Conservation (phyloP, 2,113 vertebrate species). For the Aramus guarauna region DNA sequence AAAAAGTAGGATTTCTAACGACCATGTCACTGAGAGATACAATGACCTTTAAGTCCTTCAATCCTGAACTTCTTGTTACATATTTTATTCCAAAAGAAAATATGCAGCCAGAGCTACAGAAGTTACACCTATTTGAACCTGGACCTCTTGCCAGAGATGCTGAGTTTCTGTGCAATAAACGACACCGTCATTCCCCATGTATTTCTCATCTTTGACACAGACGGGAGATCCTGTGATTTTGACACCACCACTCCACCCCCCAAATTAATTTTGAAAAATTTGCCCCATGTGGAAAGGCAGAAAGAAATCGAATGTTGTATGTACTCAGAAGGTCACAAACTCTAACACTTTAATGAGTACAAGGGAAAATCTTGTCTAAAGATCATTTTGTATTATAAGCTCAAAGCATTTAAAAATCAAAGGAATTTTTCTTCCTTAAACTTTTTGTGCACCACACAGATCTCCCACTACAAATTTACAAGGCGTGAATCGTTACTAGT, state of each 20-base stretch:
- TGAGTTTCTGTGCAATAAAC: rapidly evolving
- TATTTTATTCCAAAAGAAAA: not conserved
- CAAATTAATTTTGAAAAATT: not conserved
- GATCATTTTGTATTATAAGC: not conserved
- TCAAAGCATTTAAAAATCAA: not conserved
- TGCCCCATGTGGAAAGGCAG: not conserved
- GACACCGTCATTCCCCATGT: rapidly evolving
- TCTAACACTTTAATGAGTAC: not conserved
- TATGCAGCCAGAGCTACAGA: not conserved
- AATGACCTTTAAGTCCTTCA: constrained; percentile 29
- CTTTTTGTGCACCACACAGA: not conserved
- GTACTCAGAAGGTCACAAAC: not conserved
- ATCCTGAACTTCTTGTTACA: not conserved
- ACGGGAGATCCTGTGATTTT: not conserved
- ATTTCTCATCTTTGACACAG: not conserved
- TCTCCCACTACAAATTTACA: not conserved
- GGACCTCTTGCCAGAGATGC: not conserved
- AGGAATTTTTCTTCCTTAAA: not conserved
- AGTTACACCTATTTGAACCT: not conserved
- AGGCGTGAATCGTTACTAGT: not conserved
- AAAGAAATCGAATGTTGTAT: not conserved
- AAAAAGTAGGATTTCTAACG: not conserved
- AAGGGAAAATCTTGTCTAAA: not conserved
- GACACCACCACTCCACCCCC: not conserved
- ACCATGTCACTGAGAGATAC: not conserved